phyloP scores from a whole-genome alignment of 2,888 invertebrate genomes.

The Agriopis marginaria region DNA sequence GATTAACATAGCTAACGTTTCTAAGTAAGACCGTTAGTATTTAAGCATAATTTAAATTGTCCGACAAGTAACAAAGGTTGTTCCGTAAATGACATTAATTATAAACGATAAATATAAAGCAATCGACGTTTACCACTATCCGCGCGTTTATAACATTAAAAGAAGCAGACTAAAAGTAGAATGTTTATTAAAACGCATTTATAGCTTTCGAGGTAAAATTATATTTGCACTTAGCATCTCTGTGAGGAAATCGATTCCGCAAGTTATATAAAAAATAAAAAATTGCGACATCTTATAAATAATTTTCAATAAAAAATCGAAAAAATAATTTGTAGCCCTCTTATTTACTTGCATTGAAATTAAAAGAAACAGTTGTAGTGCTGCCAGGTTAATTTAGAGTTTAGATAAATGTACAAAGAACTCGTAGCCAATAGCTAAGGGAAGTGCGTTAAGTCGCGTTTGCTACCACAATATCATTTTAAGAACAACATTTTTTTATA shows the following conservation, averaged over 20 bases:
- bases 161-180: too few relatives aligned
- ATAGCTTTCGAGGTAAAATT: too few relatives aligned
- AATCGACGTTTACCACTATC: slow-evolving; percentile 12
- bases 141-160: too few relatives aligned
- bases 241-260: too few relatives aligned
- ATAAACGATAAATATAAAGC: slow-evolving; percentile 25
- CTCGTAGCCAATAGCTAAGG: too few relatives aligned
- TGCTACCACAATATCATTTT: slow-evolving; percentile 22
- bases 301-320: neutral
- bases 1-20: too few relatives aligned
- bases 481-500: slow-evolving; percentile 32
- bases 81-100: slow-evolving; percentile 45
- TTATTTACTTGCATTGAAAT: neutral
- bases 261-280: too few relatives aligned
- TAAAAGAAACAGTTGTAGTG: neutral
- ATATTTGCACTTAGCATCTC: too few relatives aligned
- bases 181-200: too few relatives aligned
- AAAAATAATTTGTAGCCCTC: too few relatives aligned
- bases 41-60: slow-evolving; percentile 41
- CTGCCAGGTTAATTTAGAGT: neutral
- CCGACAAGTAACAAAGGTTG: slow-evolving; percentile 43
- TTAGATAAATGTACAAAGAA: neutral
- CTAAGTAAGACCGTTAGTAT: slow-evolving; percentile 11
- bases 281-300: too few relatives aligned
- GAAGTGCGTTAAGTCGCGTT: neutral